These are phyloP conservation scores for Sitophilus oryzae DNA, from an alignment of 1,140 invertebrate genomes.

Conservation along the genomic window DNA sequence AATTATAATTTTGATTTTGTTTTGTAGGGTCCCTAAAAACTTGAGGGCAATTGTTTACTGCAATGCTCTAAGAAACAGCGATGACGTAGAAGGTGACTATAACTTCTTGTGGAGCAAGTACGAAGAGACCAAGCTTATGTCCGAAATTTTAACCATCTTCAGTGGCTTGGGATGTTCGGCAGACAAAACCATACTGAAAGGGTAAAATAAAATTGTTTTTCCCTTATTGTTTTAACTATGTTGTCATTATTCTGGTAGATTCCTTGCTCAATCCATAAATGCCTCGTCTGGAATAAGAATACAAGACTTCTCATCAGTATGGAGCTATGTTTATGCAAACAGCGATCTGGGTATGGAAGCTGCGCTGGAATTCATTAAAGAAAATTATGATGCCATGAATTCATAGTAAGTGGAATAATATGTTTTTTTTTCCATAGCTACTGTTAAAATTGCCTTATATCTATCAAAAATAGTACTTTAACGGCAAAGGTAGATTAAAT, in stretches of 20 bases:
- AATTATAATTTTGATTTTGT: neutral
- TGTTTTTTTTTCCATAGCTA: neutral
- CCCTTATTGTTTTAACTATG: neutral
- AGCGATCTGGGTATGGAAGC: slow-evolving; percentile 44
- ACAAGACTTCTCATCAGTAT: slow-evolving; percentile 44
- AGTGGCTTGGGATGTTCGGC: slow-evolving; percentile 53
- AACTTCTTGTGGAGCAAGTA: slow-evolving; percentile 49
- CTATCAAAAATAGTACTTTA: too few relatives aligned
- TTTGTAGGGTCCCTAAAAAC: slow-evolving; percentile 48
- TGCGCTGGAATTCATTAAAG: slow-evolving; percentile 46
- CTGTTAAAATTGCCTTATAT: too few relatives aligned
- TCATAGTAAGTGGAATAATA: slow-evolving; percentile 12
- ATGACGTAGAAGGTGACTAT: slow-evolving; percentile 41
- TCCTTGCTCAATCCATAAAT: slow-evolving; percentile 35
- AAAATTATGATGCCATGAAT: slow-evolving; percentile 9
- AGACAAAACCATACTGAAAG: slow-evolving; percentile 40
- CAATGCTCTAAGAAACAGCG: slow-evolving; percentile 45
- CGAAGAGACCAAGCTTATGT: slow-evolving; percentile 45
- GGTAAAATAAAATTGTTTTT: slow-evolving; percentile 36
- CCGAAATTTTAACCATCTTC: slow-evolving; percentile 53
- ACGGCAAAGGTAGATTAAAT: too few relatives aligned
- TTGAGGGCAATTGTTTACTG: slow-evolving; percentile 56
- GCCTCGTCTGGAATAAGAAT: slow-evolving; percentile 43
- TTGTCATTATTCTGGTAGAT: slow-evolving; percentile 29
- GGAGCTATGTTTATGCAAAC: slow-evolving; percentile 43